Evolutionary conservation across 2,888 invertebrate genomes (phyloP), one percentile per base, ranked within the genome.

Genomic region (Byasa hedistus): DNA sequence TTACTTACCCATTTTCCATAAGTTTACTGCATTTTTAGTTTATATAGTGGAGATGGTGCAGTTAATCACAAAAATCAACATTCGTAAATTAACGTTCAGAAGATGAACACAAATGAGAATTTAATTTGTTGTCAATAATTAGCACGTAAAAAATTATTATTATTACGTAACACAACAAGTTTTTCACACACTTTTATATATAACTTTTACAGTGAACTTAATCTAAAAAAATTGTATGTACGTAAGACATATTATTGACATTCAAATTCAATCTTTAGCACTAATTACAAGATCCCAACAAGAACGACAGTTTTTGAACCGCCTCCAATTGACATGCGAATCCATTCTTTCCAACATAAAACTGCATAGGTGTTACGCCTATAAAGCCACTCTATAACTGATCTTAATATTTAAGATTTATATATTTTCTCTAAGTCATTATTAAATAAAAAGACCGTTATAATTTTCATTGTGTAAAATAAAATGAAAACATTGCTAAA

Each of bases 1-100:
- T 52, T 72, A 79, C 84, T 78, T 77, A 87, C 88, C 86, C 87
- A 87, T 86, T 75, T 76, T 82, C 64, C 66, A 57, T 68, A 70
- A 66, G 74, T 76, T 71, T 76, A 78, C 27, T 76, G 72, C 83
- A 85, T 85, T 69, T 77, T 82, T 78, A 75, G 75, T 77, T 79
- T 76, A 76, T 73, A 71, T 70, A 72, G 75, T 71, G 69, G 70
- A 65, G 73, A 69, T 74, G 73, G 72, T 75, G 70, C 73, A 79
- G 69, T 79, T 79, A 77, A 74, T 68, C 72, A 73, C 75, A 74
- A 80, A 81, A 84, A 82, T 83, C 85, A 86, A 85, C 86, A 73
- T 80, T 82, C 70, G 76, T 80, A 79, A 78, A 77, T 78, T 75
- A 71, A 74, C 83, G 82, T 84, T 85, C 80, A 60, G 71, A 82